Conservation (phyloP, 2,888 invertebrate species). For the Hyposoter didymator region DNA sequence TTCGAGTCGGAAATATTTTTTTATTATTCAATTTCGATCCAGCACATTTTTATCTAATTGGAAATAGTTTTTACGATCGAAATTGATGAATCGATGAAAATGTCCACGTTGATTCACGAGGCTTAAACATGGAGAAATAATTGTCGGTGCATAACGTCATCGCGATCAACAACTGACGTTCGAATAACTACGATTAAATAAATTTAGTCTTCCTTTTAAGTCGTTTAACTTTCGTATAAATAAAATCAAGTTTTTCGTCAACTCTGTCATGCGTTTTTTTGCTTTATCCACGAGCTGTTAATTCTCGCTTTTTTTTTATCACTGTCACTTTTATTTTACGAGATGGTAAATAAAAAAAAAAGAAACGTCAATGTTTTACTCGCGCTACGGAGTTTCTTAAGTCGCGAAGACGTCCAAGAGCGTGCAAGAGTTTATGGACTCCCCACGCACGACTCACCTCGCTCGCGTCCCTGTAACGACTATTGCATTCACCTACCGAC, state of each 20-base stretch:
- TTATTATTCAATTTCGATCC: not conserved
- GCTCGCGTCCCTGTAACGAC: slow-evolving; percentile 53
- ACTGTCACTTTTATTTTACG: not conserved
- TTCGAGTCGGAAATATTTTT: not conserved
- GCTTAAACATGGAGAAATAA: slow-evolving; percentile 8
- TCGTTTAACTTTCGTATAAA: not conserved
- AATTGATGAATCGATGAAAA: not conserved
- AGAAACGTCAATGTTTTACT: not conserved
- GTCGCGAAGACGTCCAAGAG: slow-evolving; percentile 1
- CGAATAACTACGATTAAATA: not conserved
- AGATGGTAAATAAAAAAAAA: not conserved
- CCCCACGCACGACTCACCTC: slow-evolving; percentile 48
- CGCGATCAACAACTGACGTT: slow-evolving; percentile 10
- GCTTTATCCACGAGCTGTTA: not conserved
- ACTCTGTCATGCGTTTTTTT: not conserved
- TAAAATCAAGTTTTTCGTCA: not conserved
- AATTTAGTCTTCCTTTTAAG: not conserved
- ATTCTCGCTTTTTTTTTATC: not conserved
- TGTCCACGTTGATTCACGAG: not conserved
- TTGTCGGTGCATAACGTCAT: slow-evolving; percentile 24
- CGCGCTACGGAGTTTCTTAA: slow-evolving; percentile 8
- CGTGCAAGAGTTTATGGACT: slow-evolving; percentile 2
- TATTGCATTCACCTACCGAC: slow-evolving; percentile 38
- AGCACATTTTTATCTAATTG: not conserved
- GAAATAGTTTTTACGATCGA: not conserved